phyloP scores from a whole-genome alignment of 2,113 vertebrate species.

The Hypocryptadius cinnamomeus region DNA sequence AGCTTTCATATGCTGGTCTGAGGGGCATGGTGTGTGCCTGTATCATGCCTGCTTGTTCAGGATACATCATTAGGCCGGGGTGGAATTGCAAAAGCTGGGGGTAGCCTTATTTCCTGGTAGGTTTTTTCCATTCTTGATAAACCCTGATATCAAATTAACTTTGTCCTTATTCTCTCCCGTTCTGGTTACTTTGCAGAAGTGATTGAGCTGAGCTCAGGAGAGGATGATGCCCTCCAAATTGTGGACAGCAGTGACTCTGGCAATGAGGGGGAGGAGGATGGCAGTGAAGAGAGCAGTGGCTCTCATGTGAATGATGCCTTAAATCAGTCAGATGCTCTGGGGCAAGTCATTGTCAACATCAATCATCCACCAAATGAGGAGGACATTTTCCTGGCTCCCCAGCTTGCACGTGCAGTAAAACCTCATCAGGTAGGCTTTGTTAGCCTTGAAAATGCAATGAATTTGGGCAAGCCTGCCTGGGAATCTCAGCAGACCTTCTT shows the following conservation, averaged over 20 bases:
- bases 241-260: conserved; percentile 88
- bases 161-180: not conserved
- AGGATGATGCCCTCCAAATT: conserved; percentile 88
- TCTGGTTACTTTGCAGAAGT: conserved; percentile 75
- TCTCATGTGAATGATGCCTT: conserved; percentile 90
- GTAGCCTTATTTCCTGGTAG: not conserved
- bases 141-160: not conserved
- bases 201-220: conserved; percentile 96
- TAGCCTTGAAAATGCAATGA: not conserved
- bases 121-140: not conserved
- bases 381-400: conserved; percentile 90
- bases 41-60: not conserved
- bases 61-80: not conserved
- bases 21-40: not conserved
- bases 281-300: conserved; percentile 88
- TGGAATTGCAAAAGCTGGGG: not conserved
- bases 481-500: not conserved
- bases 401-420: conserved; percentile 93
- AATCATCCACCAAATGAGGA: conserved; percentile 95
- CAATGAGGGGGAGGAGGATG: conserved; percentile 82
- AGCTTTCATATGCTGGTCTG: not conserved
- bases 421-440: conserved; percentile 87
- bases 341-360: conserved; percentile 91
- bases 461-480: not conserved
- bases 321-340: conserved; percentile 89